Conservation (phyloP, 2,113 vertebrate species). For the Myrmecobius fasciatus region DNA sequence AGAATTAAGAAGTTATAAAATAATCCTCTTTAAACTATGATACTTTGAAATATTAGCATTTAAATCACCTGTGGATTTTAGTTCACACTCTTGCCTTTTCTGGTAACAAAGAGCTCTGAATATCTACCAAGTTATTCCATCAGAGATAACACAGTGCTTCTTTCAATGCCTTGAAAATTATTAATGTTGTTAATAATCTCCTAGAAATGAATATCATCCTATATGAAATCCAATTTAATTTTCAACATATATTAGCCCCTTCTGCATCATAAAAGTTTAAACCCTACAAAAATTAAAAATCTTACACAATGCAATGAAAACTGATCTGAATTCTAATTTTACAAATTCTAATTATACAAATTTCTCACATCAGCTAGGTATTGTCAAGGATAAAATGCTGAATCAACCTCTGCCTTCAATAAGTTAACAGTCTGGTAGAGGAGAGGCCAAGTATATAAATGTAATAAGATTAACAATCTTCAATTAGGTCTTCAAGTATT, state of each 20-base stretch:
- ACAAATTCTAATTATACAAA: not conserved
- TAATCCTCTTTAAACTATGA: constrained; percentile 18
- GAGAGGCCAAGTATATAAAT: not conserved
- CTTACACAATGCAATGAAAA: not conserved
- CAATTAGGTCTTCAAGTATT: not conserved
- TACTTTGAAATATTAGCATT: not conserved
- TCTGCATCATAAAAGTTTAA: not conserved
- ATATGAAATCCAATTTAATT: constrained; percentile 51
- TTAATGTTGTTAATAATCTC: constrained; percentile 51
- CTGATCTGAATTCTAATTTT: not conserved
- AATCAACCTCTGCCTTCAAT: not conserved
- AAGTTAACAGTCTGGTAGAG: not conserved
- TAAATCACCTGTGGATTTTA: constrained; percentile 42
- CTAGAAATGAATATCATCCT: constrained; percentile 43
- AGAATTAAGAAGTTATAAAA: constrained; percentile 3
- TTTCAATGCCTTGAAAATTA: constrained; percentile 21
- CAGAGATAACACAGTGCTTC: constrained; percentile 1
- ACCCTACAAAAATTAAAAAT: not conserved
- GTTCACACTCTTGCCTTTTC: constrained; percentile 23
- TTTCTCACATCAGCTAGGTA: not conserved
- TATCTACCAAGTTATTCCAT: constrained; percentile 2
- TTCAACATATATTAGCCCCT: not conserved
- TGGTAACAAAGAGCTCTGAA: not conserved
- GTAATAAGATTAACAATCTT: not conserved
- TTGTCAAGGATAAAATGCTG: not conserved